Evolutionary conservation across 2,113 vertebrate species (phyloP).

Genomic region (Forbesichthys papilliferus): DNA sequence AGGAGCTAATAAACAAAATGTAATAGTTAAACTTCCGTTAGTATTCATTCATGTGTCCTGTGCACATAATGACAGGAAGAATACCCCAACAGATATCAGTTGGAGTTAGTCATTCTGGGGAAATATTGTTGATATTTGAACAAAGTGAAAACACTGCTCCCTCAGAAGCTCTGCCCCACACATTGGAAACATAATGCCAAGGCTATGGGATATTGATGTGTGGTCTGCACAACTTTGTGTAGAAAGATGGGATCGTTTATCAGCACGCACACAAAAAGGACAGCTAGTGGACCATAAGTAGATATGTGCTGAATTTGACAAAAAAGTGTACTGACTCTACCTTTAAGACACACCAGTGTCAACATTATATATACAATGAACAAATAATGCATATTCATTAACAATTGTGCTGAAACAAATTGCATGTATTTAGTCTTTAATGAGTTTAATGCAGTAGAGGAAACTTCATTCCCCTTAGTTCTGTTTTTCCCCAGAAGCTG

Average conservation of each 20-base stretch:
- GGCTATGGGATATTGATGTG: no score
- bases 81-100: slow-evolving; percentile 13
- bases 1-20: slow-evolving; percentile 47
- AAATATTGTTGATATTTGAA: no score
- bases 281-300: no score
- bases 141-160: no score
- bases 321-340: no score
- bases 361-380: slow-evolving; percentile 26
- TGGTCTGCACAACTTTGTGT: no score
- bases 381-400: slow-evolving; percentile 3
- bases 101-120: no score
- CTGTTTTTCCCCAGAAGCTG: background rate
- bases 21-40: slow-evolving; percentile 41
- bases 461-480: slow-evolving; percentile 19
- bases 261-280: no score
- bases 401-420: slow-evolving; percentile 18
- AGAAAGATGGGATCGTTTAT: no score
- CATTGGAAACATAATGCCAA: no score
- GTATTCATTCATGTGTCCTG: slow-evolving; percentile 39
- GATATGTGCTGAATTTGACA: no score
- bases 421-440: slow-evolving; percentile 8
- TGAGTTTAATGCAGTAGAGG: slow-evolving; percentile 6
- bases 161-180: no score
- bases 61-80: slow-evolving; percentile 23
- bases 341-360: slow-evolving; percentile 8